phyloP scores from a whole-genome alignment of 2,888 invertebrate species.

The Capitulum mitella region DNA sequence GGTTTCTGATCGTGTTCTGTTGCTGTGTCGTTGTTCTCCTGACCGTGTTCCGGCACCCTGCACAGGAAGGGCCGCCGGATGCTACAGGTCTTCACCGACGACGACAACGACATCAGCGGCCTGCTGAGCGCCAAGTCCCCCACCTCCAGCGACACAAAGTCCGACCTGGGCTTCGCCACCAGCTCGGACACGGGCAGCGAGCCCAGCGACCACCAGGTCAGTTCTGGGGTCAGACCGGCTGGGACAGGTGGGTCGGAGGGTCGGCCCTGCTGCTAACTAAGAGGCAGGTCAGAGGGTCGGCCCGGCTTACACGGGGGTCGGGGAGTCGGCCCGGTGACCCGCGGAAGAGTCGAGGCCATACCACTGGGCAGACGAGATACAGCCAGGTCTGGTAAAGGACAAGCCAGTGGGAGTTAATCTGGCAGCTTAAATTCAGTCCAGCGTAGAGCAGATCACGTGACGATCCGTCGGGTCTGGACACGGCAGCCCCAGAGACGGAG shows the following conservation, averaged over 20 bases:
- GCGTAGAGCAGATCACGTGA: too few species aligned
- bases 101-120: conserved; percentile 18
- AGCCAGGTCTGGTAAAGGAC: too few species aligned
- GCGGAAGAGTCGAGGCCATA: neutral
- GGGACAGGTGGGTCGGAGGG: neutral
- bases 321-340: neutral
- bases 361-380: too few species aligned
- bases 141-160: conserved; percentile 34
- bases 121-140: conserved; percentile 12
- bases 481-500: too few species aligned
- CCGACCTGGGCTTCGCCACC: conserved; percentile 36
- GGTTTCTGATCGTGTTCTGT: too few species aligned
- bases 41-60: neutral
- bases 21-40: too few species aligned
- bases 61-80: neutral
- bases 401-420: too few species aligned
- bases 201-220: conserved; percentile 5
- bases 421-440: too few species aligned
- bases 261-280: neutral
- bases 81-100: conserved; percentile 17
- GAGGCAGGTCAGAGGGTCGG: neutral
- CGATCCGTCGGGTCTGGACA: too few species aligned
- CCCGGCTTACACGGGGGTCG: neutral
- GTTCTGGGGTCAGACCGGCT: neutral
- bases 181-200: conserved; percentile 36